Conservation (phyloP, 2,888 invertebrate species). For the Drosophila trichaetosa region DNA sequence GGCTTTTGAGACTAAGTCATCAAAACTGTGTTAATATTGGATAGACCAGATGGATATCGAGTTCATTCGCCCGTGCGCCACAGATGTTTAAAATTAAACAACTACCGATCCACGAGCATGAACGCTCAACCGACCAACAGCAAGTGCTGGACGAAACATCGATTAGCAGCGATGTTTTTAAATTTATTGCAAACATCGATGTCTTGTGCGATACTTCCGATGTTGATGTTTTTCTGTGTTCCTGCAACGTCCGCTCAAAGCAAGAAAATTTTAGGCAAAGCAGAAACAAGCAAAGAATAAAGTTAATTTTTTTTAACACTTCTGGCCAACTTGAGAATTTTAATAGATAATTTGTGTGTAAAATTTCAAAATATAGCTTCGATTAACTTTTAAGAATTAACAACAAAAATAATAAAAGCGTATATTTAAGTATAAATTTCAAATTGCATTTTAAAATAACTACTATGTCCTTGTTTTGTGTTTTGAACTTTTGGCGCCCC, state of each 20-base stretch:
- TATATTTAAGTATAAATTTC: neutral
- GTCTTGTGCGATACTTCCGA: neutral
- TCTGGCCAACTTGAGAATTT: neutral
- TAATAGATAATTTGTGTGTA: neutral
- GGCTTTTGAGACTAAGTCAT: conserved; percentile 35
- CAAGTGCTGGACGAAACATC: conserved; percentile 3
- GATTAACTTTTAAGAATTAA: neutral
- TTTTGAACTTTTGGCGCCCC: conserved; percentile 24
- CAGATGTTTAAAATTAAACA: conserved; percentile 34
- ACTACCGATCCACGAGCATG: conserved; percentile 1
- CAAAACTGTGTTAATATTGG: conserved; percentile 37
- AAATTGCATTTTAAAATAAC: neutral
- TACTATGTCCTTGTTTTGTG: neutral
- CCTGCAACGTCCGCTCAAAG: neutral
- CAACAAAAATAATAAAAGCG: neutral
- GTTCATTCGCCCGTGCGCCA: conserved; percentile 30
- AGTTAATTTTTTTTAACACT: neutral
- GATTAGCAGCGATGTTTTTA: neutral
- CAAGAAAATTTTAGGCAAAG: neutral
- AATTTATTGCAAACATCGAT: neutral
- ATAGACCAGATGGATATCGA: conserved; percentile 8
- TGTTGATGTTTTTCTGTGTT: neutral
- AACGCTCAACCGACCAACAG: conserved; percentile 16
- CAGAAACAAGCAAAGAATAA: neutral
- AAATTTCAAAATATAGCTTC: neutral